Base-by-base conservation (phyloP, 2,797 vertebrate species). In the Acrossocheilus wenchowensis region DNA sequence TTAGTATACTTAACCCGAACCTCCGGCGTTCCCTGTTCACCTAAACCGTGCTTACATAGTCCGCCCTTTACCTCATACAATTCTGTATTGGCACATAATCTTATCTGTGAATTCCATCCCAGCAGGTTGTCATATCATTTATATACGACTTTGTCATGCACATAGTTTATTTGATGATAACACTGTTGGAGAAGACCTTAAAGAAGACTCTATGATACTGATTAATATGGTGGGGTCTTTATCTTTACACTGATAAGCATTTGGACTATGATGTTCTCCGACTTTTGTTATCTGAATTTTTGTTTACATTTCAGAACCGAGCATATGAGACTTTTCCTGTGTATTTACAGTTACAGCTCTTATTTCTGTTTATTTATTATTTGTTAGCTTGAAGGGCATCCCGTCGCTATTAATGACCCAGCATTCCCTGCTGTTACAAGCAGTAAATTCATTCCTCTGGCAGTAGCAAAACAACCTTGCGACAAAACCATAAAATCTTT, bases 1-100 rank as follows among this genome's bases (percentile, higher is more conserved):
- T 88, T 81, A 39, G 75, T 79, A 88, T 75, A 75, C 78, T 86
- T 82, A 86, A 81, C 87, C 80, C 23, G 78, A 84, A 77, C 57
- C 43, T 77, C 86, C 69, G 45, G 39, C n/a, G 1, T 74, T 82
- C 80, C 84, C 26, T 34, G 64, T 83, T 84, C 48, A 71, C 54
- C 54, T 50, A 48, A 78, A 78, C 48, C 43, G 10, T 85, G 78
- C 64, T 77, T 43, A 39, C 54, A 78, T 82, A 30, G 36, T n/a
- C 8, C 66, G 57, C 73, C 78, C 30, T 82, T 81, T 69, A 21
- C 66, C 19, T 69, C 79, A 43, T 60, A 66, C 39, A 80, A 62
- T 45, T 71, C 43, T 54, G 45, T 30, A 34, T 39, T 57, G 54
- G 48, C 79, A 81, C 71, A 86, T 86, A 83, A 88, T 78, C 60